These are phyloP conservation scores for Leptocoma aspasia DNA, from an alignment of 2,113 vertebrate genomes.

Conservation along the genomic window DNA sequence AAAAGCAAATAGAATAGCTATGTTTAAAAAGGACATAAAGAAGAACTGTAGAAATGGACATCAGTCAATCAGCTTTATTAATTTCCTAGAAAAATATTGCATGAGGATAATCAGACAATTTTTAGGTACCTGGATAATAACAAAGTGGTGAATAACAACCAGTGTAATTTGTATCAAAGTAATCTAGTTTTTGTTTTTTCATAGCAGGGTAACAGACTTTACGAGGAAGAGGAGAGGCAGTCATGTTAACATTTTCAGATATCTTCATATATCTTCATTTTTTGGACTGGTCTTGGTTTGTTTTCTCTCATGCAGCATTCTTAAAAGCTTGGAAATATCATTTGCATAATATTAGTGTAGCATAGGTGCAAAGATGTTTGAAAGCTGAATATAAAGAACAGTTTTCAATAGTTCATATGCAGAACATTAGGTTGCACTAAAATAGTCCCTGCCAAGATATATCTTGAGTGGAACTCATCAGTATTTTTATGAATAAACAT, in stretches of 20 bases:
- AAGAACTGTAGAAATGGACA: not conserved
- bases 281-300: not conserved
- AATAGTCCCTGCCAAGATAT: not conserved
- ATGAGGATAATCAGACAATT: not conserved
- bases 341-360: not conserved
- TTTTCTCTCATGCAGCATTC: not conserved
- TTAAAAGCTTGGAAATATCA: not conserved
- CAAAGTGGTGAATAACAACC: not conserved
- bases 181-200: not conserved
- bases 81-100: not conserved
- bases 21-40: not conserved
- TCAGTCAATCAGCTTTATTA: not conserved
- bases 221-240: not conserved
- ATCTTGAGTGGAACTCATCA: not conserved
- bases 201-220: not conserved
- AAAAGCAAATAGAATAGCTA: not conserved
- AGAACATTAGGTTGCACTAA: not conserved
- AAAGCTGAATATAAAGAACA: not conserved
- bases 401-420: not conserved
- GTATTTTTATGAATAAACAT: slow-evolving; percentile 4
- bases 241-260: not conserved
- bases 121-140: not conserved
- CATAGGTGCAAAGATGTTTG: not conserved
- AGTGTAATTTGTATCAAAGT: not conserved
- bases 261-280: not conserved